phyloP scores from a whole-genome alignment of 2,888 invertebrate species.

The Gastracanthus pulcherrimus region DNA sequence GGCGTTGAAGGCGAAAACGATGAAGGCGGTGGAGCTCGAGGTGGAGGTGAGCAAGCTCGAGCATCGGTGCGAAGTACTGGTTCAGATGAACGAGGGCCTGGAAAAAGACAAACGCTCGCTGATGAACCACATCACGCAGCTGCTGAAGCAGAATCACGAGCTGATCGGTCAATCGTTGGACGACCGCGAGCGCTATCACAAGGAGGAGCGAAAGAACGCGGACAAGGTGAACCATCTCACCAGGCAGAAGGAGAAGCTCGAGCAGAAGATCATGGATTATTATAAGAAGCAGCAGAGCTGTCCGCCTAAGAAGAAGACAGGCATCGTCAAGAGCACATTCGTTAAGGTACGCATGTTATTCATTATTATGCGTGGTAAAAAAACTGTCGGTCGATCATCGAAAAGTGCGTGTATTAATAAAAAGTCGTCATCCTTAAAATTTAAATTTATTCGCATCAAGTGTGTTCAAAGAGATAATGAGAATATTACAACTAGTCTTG shows the following conservation, averaged over 20 bases:
- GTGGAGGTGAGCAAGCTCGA: slow-evolving; percentile 88
- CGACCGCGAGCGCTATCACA: slow-evolving; percentile 94
- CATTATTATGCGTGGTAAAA: too few species aligned
- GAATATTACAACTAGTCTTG: too few species aligned
- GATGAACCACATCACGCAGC: slow-evolving; percentile 92
- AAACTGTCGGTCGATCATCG: too few species aligned
- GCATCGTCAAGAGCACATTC: slow-evolving; percentile 18
- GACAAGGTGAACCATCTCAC: slow-evolving; percentile 92
- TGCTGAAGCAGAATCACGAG: slow-evolving; percentile 94
- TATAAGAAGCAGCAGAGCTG: slow-evolving; percentile 89
- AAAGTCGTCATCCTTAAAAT: too few species aligned
- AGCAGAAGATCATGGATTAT: slow-evolving; percentile 98
- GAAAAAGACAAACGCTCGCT: slow-evolving; percentile 82
- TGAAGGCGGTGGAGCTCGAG: slow-evolving; percentile 84
- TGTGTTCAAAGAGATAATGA: too few species aligned
- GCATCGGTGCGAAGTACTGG: slow-evolving; percentile 90
- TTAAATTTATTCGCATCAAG: too few species aligned
- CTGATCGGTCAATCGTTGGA: slow-evolving; percentile 91
- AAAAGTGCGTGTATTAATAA: too few species aligned
- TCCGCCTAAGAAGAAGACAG: slow-evolving; percentile 14
- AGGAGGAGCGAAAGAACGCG: slow-evolving; percentile 92
- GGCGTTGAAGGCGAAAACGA: slow-evolving; percentile 86
- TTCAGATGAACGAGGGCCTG: slow-evolving; percentile 82
- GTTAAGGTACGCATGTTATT: slow-evolving; percentile 34
- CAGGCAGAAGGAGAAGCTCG: slow-evolving; percentile 95